Percentiles rank a stretch among this genome's conserved stretches.
Conservation (phyloP, 2,888 invertebrate species). For the Iselma pallidipennis region DNA sequence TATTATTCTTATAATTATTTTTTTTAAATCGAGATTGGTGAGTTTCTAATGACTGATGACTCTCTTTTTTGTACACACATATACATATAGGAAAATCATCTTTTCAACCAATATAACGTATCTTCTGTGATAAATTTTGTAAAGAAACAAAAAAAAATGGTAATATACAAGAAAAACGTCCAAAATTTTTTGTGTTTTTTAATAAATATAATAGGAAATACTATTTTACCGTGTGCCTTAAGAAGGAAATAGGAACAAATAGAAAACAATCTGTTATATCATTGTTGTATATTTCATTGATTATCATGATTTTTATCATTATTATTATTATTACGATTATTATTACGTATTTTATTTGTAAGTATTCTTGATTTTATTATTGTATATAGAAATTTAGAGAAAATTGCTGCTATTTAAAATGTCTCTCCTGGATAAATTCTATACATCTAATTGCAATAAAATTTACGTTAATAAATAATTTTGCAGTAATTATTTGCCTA, state of each 20-base stretch:
- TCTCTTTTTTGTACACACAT: background rate
- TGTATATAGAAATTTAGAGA: background rate
- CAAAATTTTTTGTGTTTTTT: background rate
- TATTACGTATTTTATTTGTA: too few species aligned
- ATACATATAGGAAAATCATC: too few species aligned
- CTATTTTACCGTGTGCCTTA: background rate
- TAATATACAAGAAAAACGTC: background rate
- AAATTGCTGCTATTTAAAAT: background rate
- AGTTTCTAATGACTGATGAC: background rate
- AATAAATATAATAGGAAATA: background rate
- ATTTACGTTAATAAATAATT: background rate
- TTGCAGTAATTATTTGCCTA: too few species aligned
- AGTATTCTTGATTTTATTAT: background rate
- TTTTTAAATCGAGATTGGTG: background rate
- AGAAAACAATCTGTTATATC: background rate
- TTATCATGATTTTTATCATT: background rate
- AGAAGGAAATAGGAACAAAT: background rate
- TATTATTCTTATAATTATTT: background rate
- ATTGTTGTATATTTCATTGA: background rate
- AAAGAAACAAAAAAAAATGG: background rate
- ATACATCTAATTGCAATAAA: background rate
- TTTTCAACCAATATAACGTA: background rate
- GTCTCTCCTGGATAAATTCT: background rate
- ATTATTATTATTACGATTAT: background rate
- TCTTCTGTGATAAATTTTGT: slow-evolving; percentile 3